phyloP scores from a whole-genome alignment of 1,140 invertebrate genomes.

The Globodera ellingtonae region DNA sequence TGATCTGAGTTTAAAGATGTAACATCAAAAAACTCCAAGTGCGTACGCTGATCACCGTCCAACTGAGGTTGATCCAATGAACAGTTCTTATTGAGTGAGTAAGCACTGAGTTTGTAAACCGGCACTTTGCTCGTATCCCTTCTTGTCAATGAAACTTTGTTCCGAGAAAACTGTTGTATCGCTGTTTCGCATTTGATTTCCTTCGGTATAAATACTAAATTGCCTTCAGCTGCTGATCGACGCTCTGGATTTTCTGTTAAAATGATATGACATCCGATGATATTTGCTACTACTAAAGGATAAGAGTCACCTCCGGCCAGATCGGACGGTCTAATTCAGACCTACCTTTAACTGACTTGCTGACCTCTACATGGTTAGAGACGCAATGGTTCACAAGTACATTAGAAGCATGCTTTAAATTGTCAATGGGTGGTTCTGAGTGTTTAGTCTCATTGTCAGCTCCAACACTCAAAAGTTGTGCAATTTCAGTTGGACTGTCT shows the following conservation, averaged over 20 bases:
- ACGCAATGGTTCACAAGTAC: too few species aligned
- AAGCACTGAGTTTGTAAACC: conserved; percentile 26
- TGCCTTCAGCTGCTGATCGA: background rate
- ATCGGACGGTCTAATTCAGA: too few species aligned
- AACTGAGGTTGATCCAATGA: background rate
- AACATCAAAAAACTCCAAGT: background rate
- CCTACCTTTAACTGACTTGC: background rate
- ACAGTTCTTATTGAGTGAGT: background rate
- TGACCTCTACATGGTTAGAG: too few species aligned
- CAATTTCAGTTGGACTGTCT: conserved; percentile 28
- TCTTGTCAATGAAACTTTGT: background rate
- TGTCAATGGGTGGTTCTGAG: too few species aligned
- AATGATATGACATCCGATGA: background rate
- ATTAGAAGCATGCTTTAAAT: too few species aligned
- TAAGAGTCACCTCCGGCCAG: too few species aligned
- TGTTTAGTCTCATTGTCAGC: background rate
- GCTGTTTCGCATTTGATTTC: background rate
- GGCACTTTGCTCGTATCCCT: conserved; percentile 22
- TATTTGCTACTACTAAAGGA: too few species aligned
- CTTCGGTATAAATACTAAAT: conserved; percentile 16
- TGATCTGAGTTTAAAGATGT: background rate
- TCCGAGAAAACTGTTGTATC: background rate
- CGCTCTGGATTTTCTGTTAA: background rate
- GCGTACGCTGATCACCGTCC: background rate
- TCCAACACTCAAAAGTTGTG: conserved; percentile 3